Percentiles rank a stretch among this genome's conserved stretches.
phyloP scores from a whole-genome alignment of 2,113 vertebrate species.

The Xyrauchen texanus region DNA sequence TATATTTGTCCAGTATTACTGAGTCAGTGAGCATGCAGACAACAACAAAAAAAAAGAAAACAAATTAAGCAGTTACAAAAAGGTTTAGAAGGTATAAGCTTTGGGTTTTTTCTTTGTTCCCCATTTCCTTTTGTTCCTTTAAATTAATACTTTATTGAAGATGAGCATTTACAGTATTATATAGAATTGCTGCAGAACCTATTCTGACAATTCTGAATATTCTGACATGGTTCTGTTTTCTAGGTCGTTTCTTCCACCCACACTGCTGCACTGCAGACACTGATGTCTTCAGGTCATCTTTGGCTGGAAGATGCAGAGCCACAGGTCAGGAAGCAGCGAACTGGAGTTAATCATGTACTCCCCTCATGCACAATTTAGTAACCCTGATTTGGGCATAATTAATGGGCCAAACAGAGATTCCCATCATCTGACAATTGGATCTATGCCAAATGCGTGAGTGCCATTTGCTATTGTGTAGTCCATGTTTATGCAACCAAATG shows the following conservation, averaged over 20 bases:
- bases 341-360: slow-evolving; percentile 67
- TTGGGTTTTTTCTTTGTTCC: too few species aligned
- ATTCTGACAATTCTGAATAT: neutral
- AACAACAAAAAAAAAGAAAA: too few species aligned
- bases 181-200: too few species aligned
- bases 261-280: neutral
- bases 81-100: too few species aligned
- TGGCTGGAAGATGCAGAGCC: slow-evolving; percentile 60
- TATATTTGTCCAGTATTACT: too few species aligned
- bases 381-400: slow-evolving; percentile 61
- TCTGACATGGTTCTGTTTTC: neutral
- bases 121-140: too few species aligned
- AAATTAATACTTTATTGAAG: too few species aligned
- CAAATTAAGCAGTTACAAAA: too few species aligned
- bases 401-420: slow-evolving; percentile 54
- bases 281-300: slow-evolving; percentile 1
- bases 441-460: slow-evolving; percentile 62
- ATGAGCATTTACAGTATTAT: too few species aligned
- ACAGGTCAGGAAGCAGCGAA: slow-evolving; percentile 53
- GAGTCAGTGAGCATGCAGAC: too few species aligned
- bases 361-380: slow-evolving; percentile 61
- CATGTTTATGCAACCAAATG: neutral
- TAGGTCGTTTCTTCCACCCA: neutral
- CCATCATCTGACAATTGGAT: slow-evolving; percentile 52
- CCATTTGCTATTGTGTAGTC: neutral